Evolutionary conservation across 2,888 invertebrate species (phyloP), one percentile per base, ranked within the genome.

Genomic region (Danaus chrysippus): DNA sequence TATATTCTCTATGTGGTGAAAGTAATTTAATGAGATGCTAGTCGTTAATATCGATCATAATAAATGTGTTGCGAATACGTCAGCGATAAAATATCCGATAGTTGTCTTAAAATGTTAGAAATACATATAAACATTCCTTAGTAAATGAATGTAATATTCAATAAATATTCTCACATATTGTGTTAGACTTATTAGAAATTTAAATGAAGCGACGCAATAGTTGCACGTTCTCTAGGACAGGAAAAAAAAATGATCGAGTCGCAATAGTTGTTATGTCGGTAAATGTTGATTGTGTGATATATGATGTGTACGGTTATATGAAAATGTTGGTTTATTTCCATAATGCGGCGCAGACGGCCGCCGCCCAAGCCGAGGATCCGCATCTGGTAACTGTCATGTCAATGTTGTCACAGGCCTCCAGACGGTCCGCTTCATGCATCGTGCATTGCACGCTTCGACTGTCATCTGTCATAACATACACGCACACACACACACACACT

Each of bases 291-390:
- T 56, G 73, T 79, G 80, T 82, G 23, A 34, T 34, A 34, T 34
- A 34, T 34, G 23, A 34, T 34, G 23, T 34, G 23, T 34, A 34
- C 23, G 23, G 23, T 34, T 34, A 34, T 34, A 34, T 34, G 81
- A 81, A 79, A 76, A 74, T 79, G 74, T 81, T 67, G 76, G 76
- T 90, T 88, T 91, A 79, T 89, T 92, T 92, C 89, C 92, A 92
- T 92, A 93, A 80, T 83, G 86, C 83, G 84, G 78, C 79, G 84
- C 92, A 95, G 95, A 93, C 94, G 96, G 94, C 95, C 96, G 91
- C 95, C 95, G 87, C 93, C 96, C 86, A 95, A 96, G 93, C 96
- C 96, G 92, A 94, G 96, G 95, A 96, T 96, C 92, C 94, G 95
- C 93, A 95, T 96, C 94, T 96, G 96, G 96, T 96, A 96, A 96